Base-by-base conservation (phyloP, 2,888 invertebrate species). In the Prosapia bicincta region DNA sequence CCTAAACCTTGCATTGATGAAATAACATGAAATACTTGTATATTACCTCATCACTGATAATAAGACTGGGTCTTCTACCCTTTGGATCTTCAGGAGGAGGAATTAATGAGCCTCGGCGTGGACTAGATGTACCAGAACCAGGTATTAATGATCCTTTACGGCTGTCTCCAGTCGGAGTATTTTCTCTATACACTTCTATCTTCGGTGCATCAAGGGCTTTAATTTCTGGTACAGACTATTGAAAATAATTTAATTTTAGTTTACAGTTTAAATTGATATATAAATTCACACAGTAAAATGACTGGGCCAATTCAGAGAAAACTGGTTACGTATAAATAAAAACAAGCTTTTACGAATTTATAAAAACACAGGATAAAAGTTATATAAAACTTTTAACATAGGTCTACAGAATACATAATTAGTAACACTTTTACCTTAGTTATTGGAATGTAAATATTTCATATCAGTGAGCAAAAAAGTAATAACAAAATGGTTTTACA, bases 41-140 rank as follows among this genome's bases (percentile, higher is more conserved):
- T 65, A 65, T 80, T 92, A 97, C 97, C 95, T 97, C 96, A 86
- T 97, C 96, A 84, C 95, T 94, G 84, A 97, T 96, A 83, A 97
- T 93, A 81, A 97, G 89, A 82, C 95, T 95, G 81, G 96, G 95
- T 82, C 96, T 90, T 83, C 96, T 90, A 83, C 92, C 93, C 86
- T 92, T 92, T 85, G 92, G 93, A 85, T 96, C 96, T n/a, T 82
- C 82, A 7, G 79, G 79, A 65, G 94, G 94, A 82, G 96, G 96
- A 83, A 96, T 92, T 77, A 96, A 90, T 71, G 96, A 96, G 77
- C 96, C 96, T 82, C 96, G 89, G 70, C 93, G 88, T 54, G 54
- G 54, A 83, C 92, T 92, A 71, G 89, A 87, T 69, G 88, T 86
- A 43, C 89, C 90, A 74, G 89, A 87, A 70, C 86, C 88, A 66